Evolutionary conservation across 2,888 invertebrate genomes (phyloP).

Genomic region (Argyresthia albistria): DNA sequence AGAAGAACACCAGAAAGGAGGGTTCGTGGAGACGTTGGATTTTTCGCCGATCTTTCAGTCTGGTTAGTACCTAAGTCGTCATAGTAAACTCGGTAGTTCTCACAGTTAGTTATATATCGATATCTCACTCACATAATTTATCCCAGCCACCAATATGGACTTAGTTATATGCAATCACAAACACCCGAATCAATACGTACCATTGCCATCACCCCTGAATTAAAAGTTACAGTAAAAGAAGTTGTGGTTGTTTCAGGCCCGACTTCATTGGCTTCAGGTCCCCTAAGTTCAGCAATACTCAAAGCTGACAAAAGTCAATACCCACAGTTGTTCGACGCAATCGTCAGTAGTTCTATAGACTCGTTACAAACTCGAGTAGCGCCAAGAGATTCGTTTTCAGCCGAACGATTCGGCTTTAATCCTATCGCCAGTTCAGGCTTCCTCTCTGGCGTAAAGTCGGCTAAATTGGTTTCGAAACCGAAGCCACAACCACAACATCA

Average conservation of each 20-base stretch:
- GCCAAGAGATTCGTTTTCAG: slow-evolving; percentile 51
- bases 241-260: slow-evolving; percentile 38
- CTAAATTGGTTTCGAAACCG: slow-evolving; percentile 39
- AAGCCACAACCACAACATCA: slow-evolving; percentile 20
- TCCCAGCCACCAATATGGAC: too few relatives aligned
- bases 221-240: neutral
- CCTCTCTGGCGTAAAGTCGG: slow-evolving; percentile 36
- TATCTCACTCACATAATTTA: too few relatives aligned
- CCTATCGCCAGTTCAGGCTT: slow-evolving; percentile 62
- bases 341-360: slow-evolving; percentile 65
- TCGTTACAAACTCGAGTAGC: slow-evolving; percentile 49
- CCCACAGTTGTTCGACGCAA: slow-evolving; percentile 54
- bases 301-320: slow-evolving; percentile 61
- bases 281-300: slow-evolving; percentile 50
- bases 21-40: slow-evolving; percentile 66
- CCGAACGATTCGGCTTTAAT: slow-evolving; percentile 59
- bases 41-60: slow-evolving; percentile 67
- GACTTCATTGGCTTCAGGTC: slow-evolving; percentile 55
- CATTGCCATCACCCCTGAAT: neutral
- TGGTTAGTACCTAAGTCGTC: slow-evolving; percentile 24
- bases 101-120: too few relatives aligned
- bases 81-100: too few relatives aligned
- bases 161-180: neutral
- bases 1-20: slow-evolving; percentile 42
- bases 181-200: neutral